Base-by-base conservation (phyloP, 2,888 invertebrate species). In the Strigamia maritima region DNA sequence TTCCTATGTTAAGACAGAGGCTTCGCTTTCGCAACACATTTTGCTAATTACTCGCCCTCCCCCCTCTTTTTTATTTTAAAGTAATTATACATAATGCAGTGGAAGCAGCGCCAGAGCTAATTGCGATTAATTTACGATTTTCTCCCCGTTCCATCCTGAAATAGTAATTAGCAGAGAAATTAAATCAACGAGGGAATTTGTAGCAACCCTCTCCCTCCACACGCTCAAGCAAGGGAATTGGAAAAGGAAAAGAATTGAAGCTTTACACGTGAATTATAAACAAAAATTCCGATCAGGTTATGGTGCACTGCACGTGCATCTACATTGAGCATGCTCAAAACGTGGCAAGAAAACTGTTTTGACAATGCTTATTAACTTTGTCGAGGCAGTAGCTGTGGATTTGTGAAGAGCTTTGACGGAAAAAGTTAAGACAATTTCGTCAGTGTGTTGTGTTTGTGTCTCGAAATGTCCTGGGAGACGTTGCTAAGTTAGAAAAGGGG, bases 71-170 rank as follows among this genome's bases (percentile, higher is more conserved):
- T 35, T 35, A 35, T 35, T 35, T 35, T 35, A 35, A 35, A 35
- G 35, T 35, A 35, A 35, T 35, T 35, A 26, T 75, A 75, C 75
- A 75, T 75, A 75, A 75, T 75, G 22, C 22, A 75, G 28, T 19
- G 28, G 75, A 75, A 28, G 75, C 75, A 28, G 35, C 35, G 35
- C 35, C 35, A 26, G 28, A 26, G 22, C 75, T 75, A 75, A 75
- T 75, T 75, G 28, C 75, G 28, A 75, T 75, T 75, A 75, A 75
- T 75, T 75, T 75, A 75, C 75, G 75, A 75, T 75, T 75, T 75
- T 75, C 75, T 28, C 28, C 22, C n/a, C 75, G 35, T 35, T 35
- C 35, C 35, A 35, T 35, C 35, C 35, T 35, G 75, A 75, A 75
- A 75, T 19, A 75, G 24, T 26, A 75, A 75, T 75, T 75, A 75